phyloP scores from a whole-genome alignment of 1,140 invertebrate genomes.

The Carposina sasakii region DNA sequence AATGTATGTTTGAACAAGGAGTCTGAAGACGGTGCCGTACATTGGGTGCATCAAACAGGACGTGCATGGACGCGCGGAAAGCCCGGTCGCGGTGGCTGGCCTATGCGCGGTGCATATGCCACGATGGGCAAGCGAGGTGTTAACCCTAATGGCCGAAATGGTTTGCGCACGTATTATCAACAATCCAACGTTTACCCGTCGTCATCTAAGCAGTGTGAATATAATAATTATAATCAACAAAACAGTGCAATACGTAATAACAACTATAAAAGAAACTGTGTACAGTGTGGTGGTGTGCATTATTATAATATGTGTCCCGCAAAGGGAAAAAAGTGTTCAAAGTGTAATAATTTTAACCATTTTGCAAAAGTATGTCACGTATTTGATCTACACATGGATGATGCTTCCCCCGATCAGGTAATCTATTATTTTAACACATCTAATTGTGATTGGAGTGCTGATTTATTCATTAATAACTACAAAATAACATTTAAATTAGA shows the following conservation, averaged over 20 bases:
- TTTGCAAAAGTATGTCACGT: conserved; percentile 4
- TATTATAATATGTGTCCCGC: not conserved
- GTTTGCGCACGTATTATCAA: not conserved
- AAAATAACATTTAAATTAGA: conserved; percentile 7
- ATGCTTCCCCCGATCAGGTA: conserved; percentile 6
- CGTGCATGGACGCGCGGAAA: not conserved
- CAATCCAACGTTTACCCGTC: too few species aligned
- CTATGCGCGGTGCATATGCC: not conserved
- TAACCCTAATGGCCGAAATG: not conserved
- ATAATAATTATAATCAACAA: too few species aligned
- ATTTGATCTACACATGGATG: not conserved
- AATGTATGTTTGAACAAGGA: not conserved
- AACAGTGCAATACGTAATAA: too few species aligned
- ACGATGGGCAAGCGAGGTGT: not conserved
- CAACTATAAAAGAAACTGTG: not conserved
- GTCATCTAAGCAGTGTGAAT: too few species aligned
- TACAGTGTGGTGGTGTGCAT: not conserved
- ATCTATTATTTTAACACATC: not conserved
- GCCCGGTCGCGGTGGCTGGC: not conserved
- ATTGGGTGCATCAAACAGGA: not conserved
- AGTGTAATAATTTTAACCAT: conserved; percentile 4
- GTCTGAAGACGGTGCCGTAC: not conserved
- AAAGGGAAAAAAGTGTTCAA: conserved; percentile 1
- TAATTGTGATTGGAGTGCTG: not conserved
- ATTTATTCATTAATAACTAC: not conserved